Conservation (phyloP, 2,797 vertebrate genomes). For the Tangara arthus region DNA sequence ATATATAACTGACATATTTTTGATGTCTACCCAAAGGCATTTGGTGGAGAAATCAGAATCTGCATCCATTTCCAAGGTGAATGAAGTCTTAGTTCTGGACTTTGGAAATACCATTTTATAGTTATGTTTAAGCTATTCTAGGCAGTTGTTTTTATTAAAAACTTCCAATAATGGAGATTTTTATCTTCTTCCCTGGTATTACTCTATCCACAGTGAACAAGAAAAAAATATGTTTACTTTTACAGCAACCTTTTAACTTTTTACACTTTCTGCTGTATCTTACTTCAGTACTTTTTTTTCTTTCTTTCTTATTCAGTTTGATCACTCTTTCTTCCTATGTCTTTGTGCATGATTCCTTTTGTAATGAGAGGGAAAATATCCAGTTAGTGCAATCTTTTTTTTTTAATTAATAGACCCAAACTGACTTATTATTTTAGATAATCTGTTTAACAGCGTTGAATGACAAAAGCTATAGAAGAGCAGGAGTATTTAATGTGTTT, state of each 20-base stretch:
- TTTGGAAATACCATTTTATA: background rate
- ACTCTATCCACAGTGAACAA: background rate
- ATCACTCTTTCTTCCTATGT: background rate
- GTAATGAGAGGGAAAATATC: background rate
- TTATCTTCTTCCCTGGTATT: background rate
- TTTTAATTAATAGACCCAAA: background rate
- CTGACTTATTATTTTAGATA: background rate
- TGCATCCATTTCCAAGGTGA: background rate
- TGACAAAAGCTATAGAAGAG: background rate
- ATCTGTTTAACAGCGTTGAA: background rate
- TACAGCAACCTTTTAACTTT: background rate
- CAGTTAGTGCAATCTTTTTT: fast-evolving
- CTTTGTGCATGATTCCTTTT: background rate
- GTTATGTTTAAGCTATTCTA: background rate
- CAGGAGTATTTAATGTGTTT: background rate
- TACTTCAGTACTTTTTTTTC: background rate
- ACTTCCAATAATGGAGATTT: background rate
- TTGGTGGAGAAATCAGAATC: background rate
- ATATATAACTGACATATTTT: background rate
- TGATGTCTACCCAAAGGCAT: background rate
- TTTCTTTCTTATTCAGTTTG: background rate
- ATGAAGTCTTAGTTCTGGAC: background rate
- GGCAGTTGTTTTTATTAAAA: background rate
- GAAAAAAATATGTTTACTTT: background rate
- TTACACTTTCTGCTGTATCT: background rate